Evolutionary conservation across 92 coral and sea anemone species (phyloP).

Genomic region (Bergia puertoricense): DNA sequence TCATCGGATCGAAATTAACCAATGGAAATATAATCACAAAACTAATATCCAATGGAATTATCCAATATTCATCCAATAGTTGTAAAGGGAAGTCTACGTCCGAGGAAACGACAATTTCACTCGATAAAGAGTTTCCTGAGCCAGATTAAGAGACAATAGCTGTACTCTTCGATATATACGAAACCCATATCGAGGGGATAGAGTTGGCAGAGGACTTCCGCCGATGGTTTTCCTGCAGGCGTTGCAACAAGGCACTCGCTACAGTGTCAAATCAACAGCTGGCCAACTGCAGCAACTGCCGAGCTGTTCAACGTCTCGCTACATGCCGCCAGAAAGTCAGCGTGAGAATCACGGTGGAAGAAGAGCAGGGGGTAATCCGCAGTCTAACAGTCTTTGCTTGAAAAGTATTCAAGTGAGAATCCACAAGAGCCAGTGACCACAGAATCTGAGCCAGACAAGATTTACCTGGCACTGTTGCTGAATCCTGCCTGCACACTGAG

Average conservation of each 20-base stretch:
- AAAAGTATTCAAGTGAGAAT: neutral
- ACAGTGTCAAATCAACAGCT: neutral
- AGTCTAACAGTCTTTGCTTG: neutral
- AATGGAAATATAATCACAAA: no score
- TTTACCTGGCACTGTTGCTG: neutral
- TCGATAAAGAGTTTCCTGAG: neutral
- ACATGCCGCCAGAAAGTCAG: neutral
- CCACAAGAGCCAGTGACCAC: neutral
- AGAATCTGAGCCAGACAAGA: neutral
- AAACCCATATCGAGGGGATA: neutral
- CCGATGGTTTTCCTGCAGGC: neutral
- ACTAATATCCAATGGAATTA: no score
- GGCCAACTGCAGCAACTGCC: neutral
- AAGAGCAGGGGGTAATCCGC: neutral
- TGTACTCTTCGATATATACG: neutral
- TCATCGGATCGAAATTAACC: no score
- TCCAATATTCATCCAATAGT: no score
- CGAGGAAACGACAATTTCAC: no score
- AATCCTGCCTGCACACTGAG: neutral
- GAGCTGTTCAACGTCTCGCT: neutral
- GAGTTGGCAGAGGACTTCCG: conserved; percentile 14
- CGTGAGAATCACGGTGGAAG: neutral
- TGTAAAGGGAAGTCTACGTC: no score
- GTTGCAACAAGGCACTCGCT: neutral
- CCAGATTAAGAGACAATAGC: neutral